Conservation (phyloP, 2,888 invertebrate genomes). For the Ceraclea dissimilis region DNA sequence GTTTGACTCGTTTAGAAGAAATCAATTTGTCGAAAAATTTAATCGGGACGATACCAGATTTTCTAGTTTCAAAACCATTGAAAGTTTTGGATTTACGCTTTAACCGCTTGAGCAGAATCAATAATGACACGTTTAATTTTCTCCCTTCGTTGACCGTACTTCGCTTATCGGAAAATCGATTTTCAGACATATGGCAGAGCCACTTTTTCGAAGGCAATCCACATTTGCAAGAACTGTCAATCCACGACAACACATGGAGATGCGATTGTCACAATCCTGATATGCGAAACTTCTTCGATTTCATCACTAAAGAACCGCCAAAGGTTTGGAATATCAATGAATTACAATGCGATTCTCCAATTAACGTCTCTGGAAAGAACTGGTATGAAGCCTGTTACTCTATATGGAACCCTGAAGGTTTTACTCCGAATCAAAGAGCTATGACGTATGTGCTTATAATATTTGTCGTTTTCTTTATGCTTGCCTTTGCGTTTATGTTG, state of each 20-base stretch:
- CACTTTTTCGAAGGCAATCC: conserved; percentile 53
- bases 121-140: conserved; percentile 55
- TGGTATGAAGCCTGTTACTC: conserved; percentile 63
- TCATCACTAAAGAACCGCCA: conserved; percentile 48
- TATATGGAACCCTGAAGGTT: conserved; percentile 48
- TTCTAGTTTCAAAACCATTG: conserved; percentile 53
- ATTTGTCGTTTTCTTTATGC: conserved; percentile 46
- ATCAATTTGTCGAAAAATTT: conserved; percentile 62
- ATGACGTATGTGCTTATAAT: conserved; percentile 54
- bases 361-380: conserved; percentile 51
- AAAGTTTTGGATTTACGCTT: conserved; percentile 52
- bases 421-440: conserved; percentile 39
- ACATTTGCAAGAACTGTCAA: conserved; percentile 49
- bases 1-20: conserved; percentile 50
- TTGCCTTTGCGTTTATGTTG: conserved; percentile 47
- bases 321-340: conserved; percentile 46
- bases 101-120: conserved; percentile 53
- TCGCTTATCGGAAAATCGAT: conserved; percentile 62
- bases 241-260: conserved; percentile 70
- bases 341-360: conserved; percentile 60
- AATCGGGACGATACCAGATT: conserved; percentile 53
- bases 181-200: conserved; percentile 54
- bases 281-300: conserved; percentile 56
- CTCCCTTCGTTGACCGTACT: conserved; percentile 54
- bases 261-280: conserved; percentile 59